Base-by-base conservation (phyloP, 2,797 vertebrate species). In the Leptodactylus fallax region DNA sequence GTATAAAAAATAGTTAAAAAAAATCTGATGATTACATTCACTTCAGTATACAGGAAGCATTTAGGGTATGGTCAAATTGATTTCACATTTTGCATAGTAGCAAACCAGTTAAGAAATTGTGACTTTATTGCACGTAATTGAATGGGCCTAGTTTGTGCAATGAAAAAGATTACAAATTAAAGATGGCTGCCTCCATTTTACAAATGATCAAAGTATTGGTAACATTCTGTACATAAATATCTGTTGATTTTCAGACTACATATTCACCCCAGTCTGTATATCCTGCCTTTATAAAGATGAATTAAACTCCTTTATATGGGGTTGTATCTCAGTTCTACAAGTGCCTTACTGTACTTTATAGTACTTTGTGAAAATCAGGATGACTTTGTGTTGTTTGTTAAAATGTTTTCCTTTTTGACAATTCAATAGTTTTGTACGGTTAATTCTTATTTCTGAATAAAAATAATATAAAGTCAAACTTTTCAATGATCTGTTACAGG, bases 361-460 rank as follows among this genome's bases (percentile, higher is more conserved):
- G 97, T 98, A 96, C 97, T 97, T 98, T 98, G 98, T 98, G 97
- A 97, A 97, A 97, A 97, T 99, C 98, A 99, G 98, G 98, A 99
- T 97, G 13, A 81, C 95, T 96, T 94, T 97, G 97, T 99, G 96
- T 98, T 97, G 97, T 99, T 97, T 98, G 98, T 98, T 97, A 95
- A 96, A 95, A 94, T 94, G 36, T 81, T 96, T 61, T 97, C 97
- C 96, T 98, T 72, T 97, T 96, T 96, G 96, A 98, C 97, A 97
- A 97, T 97, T 98, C 97, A 97, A 97, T 98, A 98, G 97, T 98
- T 99, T 99, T 99, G 97, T 99, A 99, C 97, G 97, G 97, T 98
- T 97, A 97, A 96, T 96, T 99, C 96, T 97, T 96, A 97, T 97
- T 98, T 97, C 97, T 95, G 96, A 97, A 96, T 79, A 87, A 78